Conservation (phyloP, 2,888 invertebrate genomes). For the Tetranychus truncatus region DNA sequence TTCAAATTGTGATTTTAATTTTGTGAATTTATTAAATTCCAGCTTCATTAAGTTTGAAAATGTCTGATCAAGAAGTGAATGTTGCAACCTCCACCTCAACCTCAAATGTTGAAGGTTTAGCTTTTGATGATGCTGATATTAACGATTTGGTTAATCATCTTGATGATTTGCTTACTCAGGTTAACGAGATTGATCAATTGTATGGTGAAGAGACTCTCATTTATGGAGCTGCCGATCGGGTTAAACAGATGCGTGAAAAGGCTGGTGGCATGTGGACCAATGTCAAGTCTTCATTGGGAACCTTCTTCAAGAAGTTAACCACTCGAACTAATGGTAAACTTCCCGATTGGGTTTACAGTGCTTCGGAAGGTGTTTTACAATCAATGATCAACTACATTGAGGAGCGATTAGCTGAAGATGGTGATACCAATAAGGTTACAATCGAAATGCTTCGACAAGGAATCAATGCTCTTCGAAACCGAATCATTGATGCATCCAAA, state of each 20-base stretch:
- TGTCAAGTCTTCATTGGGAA: not conserved
- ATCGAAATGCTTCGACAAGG: conserved; percentile 2
- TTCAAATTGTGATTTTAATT: too few relatives aligned
- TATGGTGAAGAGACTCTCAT: not conserved
- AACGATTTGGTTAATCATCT: not conserved
- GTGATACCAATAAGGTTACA: not conserved
- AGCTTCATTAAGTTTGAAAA: too few relatives aligned
- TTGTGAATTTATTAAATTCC: too few relatives aligned
- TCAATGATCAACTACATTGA: not conserved
- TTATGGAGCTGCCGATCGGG: not conserved
- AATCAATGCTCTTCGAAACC: not conserved
- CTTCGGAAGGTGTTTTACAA: conserved; percentile 2
- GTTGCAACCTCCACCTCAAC: not conserved
- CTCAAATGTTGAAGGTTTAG: not conserved
- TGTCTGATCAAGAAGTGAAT: not conserved
- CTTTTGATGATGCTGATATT: not conserved
- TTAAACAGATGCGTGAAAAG: not conserved
- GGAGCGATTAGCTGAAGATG: not conserved
- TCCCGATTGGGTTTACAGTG: conserved; percentile 13
- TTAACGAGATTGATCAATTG: not conserved
- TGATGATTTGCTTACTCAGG: not conserved
- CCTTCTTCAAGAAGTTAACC: conserved; percentile 10
- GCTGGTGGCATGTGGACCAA: not conserved
- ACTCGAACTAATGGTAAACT: not conserved
- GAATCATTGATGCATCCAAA: not conserved